Evolutionary conservation across 2,113 vertebrate species (phyloP).

Genomic region (Catharus bicknelli): DNA sequence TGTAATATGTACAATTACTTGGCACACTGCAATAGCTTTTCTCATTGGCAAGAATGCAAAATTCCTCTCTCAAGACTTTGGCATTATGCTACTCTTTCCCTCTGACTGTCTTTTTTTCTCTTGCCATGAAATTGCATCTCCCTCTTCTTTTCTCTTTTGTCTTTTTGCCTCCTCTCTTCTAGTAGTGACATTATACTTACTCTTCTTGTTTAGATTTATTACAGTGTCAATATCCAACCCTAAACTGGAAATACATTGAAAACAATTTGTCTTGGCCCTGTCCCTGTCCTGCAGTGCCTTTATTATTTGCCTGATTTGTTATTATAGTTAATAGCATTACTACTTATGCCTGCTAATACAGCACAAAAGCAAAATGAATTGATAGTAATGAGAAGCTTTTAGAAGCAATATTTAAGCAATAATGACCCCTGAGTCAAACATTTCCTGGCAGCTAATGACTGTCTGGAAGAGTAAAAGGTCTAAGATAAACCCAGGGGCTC

Average conservation of each 20-base stretch:
- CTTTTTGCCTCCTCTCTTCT: neutral
- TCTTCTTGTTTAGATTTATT: neutral
- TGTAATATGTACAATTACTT: neutral
- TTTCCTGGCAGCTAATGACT: conserved; percentile 66
- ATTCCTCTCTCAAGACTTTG: neutral
- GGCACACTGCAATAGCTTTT: neutral
- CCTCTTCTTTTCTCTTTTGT: neutral
- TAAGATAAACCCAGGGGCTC: conserved; percentile 41
- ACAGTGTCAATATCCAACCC: neutral
- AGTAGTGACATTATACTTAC: neutral
- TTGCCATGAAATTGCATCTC: neutral
- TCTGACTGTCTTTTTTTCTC: neutral
- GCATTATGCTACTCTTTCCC: neutral
- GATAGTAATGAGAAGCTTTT: conserved; percentile 53
- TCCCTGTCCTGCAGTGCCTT: neutral
- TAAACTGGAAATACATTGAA: neutral
- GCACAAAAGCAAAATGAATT: conserved; percentile 65
- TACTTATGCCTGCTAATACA: conserved; percentile 52
- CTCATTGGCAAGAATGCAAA: neutral
- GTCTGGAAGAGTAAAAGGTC: conserved; percentile 37
- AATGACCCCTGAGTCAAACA: conserved; percentile 61
- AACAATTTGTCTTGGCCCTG: neutral
- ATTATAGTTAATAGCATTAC: conserved; percentile 52
- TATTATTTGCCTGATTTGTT: conserved; percentile 36
- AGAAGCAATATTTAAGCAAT: conserved; percentile 65